phyloP scores from a whole-genome alignment of 1,140 invertebrate genomes.

The Drusus annulatus region DNA sequence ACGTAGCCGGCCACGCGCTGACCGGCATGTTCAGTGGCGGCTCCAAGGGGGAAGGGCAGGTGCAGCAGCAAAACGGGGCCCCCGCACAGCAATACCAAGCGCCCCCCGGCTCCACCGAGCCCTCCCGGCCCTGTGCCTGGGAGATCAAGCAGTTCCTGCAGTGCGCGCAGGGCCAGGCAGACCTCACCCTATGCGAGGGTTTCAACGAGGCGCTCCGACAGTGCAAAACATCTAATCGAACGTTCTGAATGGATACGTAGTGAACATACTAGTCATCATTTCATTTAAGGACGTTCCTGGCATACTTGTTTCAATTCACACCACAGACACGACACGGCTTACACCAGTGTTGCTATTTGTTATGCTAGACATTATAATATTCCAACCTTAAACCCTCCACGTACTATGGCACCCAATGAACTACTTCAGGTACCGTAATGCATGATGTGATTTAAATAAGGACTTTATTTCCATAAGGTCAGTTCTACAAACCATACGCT shows the following conservation, averaged over 20 bases:
- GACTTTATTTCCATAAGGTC: too few relatives aligned
- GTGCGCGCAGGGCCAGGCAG: constrained; percentile 88
- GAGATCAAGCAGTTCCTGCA: constrained; percentile 92
- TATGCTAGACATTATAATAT: too few relatives aligned
- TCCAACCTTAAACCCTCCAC: too few relatives aligned
- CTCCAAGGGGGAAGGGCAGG: constrained; percentile 71
- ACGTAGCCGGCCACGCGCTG: constrained; percentile 87
- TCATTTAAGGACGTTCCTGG: not conserved
- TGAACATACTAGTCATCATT: not conserved
- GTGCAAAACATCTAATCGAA: constrained; percentile 80
- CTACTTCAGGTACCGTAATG: too few relatives aligned
- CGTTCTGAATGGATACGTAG: constrained; percentile 60
- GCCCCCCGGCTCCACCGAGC: constrained; percentile 67
- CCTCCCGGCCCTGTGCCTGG: constrained; percentile 85
- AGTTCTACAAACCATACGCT: too few relatives aligned
- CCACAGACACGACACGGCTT: not conserved
- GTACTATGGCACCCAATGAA: too few relatives aligned
- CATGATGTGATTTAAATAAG: too few relatives aligned
- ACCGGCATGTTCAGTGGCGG: constrained; percentile 88
- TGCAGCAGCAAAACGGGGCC: constrained; percentile 64
- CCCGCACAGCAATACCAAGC: constrained; percentile 64
- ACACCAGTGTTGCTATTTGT: not conserved
- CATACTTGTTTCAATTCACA: not conserved
- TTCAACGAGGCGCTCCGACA: constrained; percentile 95
- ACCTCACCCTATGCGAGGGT: constrained; percentile 89